phyloP scores from a whole-genome alignment of 2,888 invertebrate genomes.

The Ornithoptera alexandrae region DNA sequence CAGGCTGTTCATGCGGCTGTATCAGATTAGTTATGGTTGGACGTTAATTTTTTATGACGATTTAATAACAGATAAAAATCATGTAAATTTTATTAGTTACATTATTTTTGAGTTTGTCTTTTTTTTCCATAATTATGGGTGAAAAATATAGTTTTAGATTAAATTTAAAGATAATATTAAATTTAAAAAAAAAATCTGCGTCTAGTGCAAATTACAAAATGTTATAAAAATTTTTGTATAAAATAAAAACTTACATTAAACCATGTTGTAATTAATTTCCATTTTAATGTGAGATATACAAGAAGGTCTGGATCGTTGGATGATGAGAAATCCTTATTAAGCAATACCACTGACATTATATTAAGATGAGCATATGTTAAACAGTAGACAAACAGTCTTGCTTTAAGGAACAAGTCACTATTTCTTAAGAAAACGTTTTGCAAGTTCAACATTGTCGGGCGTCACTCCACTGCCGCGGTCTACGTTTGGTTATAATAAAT shows the following conservation, averaged over 20 bases:
- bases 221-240: too few relatives aligned
- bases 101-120: too few relatives aligned
- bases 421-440: slow-evolving; percentile 31
- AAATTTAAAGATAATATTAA: too few relatives aligned
- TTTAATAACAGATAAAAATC: too few relatives aligned
- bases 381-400: slow-evolving; percentile 52
- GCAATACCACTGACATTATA: slow-evolving; percentile 43
- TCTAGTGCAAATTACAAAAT: too few relatives aligned
- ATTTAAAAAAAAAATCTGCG: too few relatives aligned
- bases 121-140: too few relatives aligned
- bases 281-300: slow-evolving; percentile 52
- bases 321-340: slow-evolving; percentile 56
- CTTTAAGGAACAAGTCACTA: slow-evolving; percentile 44
- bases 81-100: too few relatives aligned
- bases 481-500: slow-evolving; percentile 26
- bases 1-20: too few relatives aligned
- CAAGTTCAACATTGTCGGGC: slow-evolving; percentile 25
- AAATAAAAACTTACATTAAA: slow-evolving; percentile 61
- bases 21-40: too few relatives aligned
- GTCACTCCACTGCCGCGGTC: slow-evolving; percentile 17
- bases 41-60: too few relatives aligned
- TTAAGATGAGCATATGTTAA: slow-evolving; percentile 47
- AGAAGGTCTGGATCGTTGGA: slow-evolving; percentile 51
- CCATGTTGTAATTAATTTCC: slow-evolving; percentile 68
- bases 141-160: too few relatives aligned